Evolutionary conservation across 2,888 invertebrate species (phyloP), one percentile per base, ranked within the genome.

Genomic region (Dorcus parallelipipedus): DNA sequence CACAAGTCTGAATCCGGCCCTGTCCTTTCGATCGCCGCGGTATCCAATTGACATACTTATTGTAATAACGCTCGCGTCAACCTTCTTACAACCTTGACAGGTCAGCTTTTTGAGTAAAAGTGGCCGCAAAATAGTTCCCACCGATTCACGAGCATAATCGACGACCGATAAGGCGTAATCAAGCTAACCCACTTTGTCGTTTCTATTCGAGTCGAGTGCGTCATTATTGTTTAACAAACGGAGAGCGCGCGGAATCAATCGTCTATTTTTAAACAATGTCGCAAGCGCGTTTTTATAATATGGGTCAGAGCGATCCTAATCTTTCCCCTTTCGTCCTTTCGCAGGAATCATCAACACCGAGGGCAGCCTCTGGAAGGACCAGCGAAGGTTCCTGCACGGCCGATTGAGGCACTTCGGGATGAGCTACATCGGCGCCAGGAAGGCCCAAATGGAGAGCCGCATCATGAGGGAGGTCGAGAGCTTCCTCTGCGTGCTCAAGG

Each of bases 271-370:
- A 49, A 10, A 17, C 14, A 7, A n/a, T 42, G 55, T 50, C 42
- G 38, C 26, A 43, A 42, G 38, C 26, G 17, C 49, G 50, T 26
- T 56, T 38, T 49, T 56, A 56, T 51, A 4, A 33, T 33, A 50
- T 56, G 20, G 56, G 56, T 56, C 56, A 56, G 14, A 52, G 10
- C 26, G 10, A 49, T 20, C 23, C 17, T 20, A 20, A n/a, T 23
- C 20, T 14, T 42, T 42, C 8, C 8, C 5, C 17, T 9, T 7
- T 42, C 17, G 8, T 8, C 5, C n/a, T n/a, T n/a, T n/a, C n/a
- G 8, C 82, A 95, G 95, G 95, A 68, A 89, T 95, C 69, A 87
- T 95, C 73, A 95, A 95, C 78, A 90, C 91, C 69, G 91, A 91
- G 67, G 95, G 95, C 61, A 86, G 87, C 66, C 81, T 95, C 69